Percentiles rank a stretch among this genome's conserved stretches.
These are phyloP conservation scores for Gasterosteus aculeatus DNA, from an alignment of 2,113 vertebrate genomes.

Conservation along the genomic window DNA sequence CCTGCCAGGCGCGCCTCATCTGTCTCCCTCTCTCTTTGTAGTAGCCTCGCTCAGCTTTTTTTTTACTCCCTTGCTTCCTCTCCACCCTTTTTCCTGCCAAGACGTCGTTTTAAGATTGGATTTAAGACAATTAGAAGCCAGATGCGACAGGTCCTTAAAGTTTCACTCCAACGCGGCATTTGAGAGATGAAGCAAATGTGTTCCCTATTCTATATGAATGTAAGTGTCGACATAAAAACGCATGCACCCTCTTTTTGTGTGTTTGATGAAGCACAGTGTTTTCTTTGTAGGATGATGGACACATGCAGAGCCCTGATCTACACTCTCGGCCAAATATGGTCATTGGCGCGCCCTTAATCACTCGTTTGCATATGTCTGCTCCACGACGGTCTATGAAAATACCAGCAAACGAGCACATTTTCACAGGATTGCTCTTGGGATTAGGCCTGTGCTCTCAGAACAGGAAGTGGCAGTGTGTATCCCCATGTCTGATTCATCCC, in stretches of 20 bases:
- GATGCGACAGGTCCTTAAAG: neutral
- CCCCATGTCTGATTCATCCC: neutral
- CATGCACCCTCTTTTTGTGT: neutral
- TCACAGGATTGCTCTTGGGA: constrained; percentile 5
- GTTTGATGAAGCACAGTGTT: neutral
- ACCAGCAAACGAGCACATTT: constrained; percentile 31
- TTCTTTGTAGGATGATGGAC: constrained; percentile 14
- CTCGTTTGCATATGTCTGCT: constrained; percentile 59
- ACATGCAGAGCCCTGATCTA: neutral
- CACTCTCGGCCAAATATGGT: constrained; percentile 18
- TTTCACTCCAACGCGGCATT: neutral
- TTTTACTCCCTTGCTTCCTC: neutral
- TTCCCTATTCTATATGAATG: no score
- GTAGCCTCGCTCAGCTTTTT: neutral
- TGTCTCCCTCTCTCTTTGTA: constrained; percentile 25
- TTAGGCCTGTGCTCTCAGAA: neutral
- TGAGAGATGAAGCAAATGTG: neutral
- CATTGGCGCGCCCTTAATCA: constrained; percentile 43
- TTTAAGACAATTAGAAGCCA: neutral
- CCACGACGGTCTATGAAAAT: constrained; percentile 46
- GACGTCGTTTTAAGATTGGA: neutral
- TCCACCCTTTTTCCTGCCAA: neutral
- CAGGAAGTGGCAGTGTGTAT: neutral
- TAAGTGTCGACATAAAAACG: neutral
- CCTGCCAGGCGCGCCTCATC: constrained; percentile 60